These are phyloP conservation scores for Mesitornis unicolor DNA, from an alignment of 2,113 vertebrate genomes.

Conservation along the genomic window DNA sequence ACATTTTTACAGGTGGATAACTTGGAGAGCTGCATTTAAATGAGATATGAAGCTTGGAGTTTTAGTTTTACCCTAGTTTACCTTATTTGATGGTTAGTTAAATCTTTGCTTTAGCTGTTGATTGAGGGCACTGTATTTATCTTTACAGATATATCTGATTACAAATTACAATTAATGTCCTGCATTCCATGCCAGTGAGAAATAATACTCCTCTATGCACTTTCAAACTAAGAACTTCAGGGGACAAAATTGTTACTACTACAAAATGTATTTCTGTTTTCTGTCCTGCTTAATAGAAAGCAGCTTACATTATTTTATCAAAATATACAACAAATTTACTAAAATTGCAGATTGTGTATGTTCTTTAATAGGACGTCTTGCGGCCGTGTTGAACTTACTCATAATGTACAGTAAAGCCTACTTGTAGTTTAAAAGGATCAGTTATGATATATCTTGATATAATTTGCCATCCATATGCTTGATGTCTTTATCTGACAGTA, in stretches of 20 bases:
- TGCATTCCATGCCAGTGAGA: neutral
- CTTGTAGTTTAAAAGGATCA: neutral
- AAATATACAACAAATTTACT: neutral
- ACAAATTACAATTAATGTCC: neutral
- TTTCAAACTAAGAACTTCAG: neutral
- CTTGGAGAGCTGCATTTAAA: neutral
- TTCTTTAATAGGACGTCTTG: neutral
- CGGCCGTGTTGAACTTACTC: neutral
- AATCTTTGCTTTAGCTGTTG: neutral
- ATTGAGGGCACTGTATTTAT: neutral
- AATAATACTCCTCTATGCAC: neutral
- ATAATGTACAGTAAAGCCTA: neutral
- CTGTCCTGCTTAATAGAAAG: neutral
- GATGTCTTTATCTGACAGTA: neutral
- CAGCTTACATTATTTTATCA: neutral
- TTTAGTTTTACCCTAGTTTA: neutral
- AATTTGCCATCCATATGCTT: neutral
- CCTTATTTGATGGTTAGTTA: neutral
- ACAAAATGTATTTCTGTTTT: neutral
- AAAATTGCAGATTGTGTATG: neutral
- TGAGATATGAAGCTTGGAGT: neutral
- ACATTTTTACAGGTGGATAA: neutral
- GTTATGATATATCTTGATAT: neutral
- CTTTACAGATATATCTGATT: neutral
- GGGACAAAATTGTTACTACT: neutral